These are phyloP conservation scores for Osedax frankpressi DNA, from an alignment of 2,888 invertebrate species.

Conservation along the genomic window DNA sequence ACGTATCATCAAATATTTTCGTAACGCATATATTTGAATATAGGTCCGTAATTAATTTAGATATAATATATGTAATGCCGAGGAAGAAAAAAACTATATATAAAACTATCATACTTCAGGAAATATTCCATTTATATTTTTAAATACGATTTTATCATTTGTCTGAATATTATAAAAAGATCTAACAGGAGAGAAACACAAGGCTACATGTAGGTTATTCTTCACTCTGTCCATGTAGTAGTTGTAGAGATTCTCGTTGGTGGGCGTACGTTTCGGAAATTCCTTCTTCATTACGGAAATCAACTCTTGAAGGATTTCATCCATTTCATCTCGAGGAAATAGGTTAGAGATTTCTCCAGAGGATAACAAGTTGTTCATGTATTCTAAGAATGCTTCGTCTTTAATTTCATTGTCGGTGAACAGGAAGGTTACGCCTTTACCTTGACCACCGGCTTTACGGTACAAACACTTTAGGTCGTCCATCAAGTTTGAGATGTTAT, in stretches of 20 bases:
- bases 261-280: constrained; percentile 72
- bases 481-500: constrained; percentile 80
- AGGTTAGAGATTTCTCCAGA: constrained; percentile 52
- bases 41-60: too few species aligned
- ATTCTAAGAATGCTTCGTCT: constrained; percentile 92
- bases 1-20: too few species aligned
- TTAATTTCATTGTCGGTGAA: constrained; percentile 93
- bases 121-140: too few species aligned
- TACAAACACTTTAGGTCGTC: constrained; percentile 86
- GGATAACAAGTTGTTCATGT: constrained; percentile 84
- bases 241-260: constrained; percentile 82
- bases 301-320: constrained; percentile 82
- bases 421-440: constrained; percentile 91
- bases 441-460: constrained; percentile 81
- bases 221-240: constrained; percentile 79
- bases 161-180: too few species aligned
- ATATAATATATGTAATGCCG: too few species aligned
- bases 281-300: constrained; percentile 84
- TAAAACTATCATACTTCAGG: too few species aligned
- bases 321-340: constrained; percentile 71
- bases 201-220: constrained; percentile 80
- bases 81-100: too few species aligned
- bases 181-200: constrained; percentile 82
- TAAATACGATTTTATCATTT: too few species aligned
- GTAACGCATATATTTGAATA: too few species aligned